Conservation (phyloP, 2,888 invertebrate genomes). For the Trissonchulus sp. region DNA sequence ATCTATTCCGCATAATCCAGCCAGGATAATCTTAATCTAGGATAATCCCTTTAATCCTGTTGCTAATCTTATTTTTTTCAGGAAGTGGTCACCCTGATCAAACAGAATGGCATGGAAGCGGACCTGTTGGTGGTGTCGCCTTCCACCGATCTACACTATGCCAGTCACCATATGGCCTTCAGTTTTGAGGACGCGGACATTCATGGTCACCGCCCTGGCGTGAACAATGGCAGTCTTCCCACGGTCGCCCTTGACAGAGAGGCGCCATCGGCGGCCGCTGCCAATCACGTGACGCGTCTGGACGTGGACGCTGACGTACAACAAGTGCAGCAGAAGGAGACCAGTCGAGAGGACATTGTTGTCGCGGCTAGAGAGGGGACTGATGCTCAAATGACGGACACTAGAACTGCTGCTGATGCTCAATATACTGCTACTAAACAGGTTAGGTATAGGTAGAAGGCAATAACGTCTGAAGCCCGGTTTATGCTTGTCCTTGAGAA, state of each 20-base stretch:
- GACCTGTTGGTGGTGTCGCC: conserved; percentile 30
- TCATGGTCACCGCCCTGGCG: not conserved
- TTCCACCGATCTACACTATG: conserved; percentile 27
- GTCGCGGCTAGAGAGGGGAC: too few species aligned
- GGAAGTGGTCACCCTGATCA: conserved; percentile 50
- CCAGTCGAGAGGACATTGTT: too few species aligned
- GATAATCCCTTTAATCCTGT: too few species aligned
- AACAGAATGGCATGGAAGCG: conserved; percentile 39
- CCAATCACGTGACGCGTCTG: not conserved
- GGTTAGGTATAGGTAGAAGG: too few species aligned
- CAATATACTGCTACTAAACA: too few species aligned
- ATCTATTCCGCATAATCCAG: too few species aligned
- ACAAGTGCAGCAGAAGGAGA: not conserved
- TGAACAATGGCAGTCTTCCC: not conserved
- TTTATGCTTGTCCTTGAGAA: too few species aligned
- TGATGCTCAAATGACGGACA: too few species aligned
- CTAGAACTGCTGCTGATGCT: too few species aligned
- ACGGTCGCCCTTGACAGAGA: too few species aligned
- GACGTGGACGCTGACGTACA: not conserved
- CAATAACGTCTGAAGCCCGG: too few species aligned
- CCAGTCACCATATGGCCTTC: not conserved
- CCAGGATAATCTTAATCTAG: too few species aligned
- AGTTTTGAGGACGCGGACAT: conserved; percentile 17
- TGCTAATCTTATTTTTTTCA: conserved; percentile 31
- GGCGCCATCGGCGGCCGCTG: not conserved